Evolutionary conservation across 2,888 invertebrate genomes (phyloP).

Genomic region (Saturnia japonica): DNA sequence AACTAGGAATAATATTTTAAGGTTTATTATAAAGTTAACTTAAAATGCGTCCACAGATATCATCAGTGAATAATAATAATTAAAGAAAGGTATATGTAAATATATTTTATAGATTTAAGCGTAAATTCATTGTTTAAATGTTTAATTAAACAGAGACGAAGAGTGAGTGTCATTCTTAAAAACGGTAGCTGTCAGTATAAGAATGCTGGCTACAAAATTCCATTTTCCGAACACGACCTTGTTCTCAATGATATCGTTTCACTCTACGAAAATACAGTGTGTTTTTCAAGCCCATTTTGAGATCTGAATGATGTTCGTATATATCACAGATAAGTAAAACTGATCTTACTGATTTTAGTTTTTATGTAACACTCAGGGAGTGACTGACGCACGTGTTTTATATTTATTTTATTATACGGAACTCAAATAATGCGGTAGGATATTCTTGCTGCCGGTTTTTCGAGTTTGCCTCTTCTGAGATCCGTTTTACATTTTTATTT

Average conservation of each 20-base stretch:
- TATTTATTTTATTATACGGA: slow-evolving; percentile 32
- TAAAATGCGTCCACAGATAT: not conserved
- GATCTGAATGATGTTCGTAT: slow-evolving; percentile 16
- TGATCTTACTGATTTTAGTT: not conserved
- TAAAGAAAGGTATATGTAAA: not conserved
- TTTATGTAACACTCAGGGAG: not conserved
- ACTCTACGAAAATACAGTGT: slow-evolving; percentile 39
- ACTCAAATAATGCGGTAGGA: slow-evolving; percentile 40
- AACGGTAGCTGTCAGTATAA: slow-evolving; percentile 19
- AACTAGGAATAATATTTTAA: not conserved
- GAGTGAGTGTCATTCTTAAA: not conserved
- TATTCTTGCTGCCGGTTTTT: slow-evolving; percentile 47
- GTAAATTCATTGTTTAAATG: not conserved
- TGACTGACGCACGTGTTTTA: not conserved
- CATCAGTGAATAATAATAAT: not conserved
- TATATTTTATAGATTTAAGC: not conserved
- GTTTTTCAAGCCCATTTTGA: slow-evolving; percentile 5
- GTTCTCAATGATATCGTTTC: slow-evolving; percentile 48
- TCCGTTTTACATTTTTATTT: slow-evolving; percentile 71
- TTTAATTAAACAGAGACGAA: not conserved
- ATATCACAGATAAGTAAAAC: too few species aligned
- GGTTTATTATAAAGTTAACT: not conserved
- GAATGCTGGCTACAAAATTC: slow-evolving; percentile 55
- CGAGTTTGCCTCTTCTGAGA: slow-evolving; percentile 54
- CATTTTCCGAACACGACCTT: slow-evolving; percentile 54